A percentile compares a stretch with the other conserved stretches of the same genome.
Conservation (phyloP, 2,113 vertebrate genomes). For the Pterocles orientalis region DNA sequence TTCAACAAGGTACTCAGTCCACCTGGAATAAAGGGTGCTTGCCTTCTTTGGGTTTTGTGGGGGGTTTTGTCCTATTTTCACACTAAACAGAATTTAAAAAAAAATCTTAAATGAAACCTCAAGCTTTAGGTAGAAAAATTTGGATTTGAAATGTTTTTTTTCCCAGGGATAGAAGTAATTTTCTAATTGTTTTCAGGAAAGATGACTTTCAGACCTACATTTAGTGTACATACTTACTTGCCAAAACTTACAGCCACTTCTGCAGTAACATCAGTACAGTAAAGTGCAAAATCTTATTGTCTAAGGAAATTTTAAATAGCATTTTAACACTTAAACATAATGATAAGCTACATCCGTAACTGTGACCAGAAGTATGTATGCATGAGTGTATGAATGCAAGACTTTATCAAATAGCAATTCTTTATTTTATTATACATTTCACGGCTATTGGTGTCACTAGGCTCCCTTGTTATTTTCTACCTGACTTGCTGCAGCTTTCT, state of each 20-base stretch:
- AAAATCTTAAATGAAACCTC: background rate
- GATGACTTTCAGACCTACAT: background rate
- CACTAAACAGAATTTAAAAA: background rate
- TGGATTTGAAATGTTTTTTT: background rate
- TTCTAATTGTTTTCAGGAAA: background rate
- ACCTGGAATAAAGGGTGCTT: background rate
- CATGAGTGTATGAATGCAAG: background rate
- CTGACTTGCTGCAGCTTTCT: background rate
- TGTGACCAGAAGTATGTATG: background rate
- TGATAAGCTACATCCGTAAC: background rate
- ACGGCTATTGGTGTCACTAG: background rate
- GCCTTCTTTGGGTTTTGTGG: background rate
- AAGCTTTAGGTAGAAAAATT: background rate
- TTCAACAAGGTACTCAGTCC: background rate
- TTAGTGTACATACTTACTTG: background rate
- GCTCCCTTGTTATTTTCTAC: slow-evolving; percentile 3
- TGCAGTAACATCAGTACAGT: background rate
- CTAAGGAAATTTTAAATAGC: background rate
- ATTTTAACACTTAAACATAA: background rate
- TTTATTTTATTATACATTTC: background rate
- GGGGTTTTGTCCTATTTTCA: rapidly evolving
- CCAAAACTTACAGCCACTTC: background rate
- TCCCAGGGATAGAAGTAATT: background rate
- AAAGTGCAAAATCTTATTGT: background rate
- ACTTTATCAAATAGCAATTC: background rate